Percentiles rank a stretch among this genome's conserved stretches.
phyloP scores from a whole-genome alignment of 2,113 vertebrate genomes.

The Heterocephalus glaber region DNA sequence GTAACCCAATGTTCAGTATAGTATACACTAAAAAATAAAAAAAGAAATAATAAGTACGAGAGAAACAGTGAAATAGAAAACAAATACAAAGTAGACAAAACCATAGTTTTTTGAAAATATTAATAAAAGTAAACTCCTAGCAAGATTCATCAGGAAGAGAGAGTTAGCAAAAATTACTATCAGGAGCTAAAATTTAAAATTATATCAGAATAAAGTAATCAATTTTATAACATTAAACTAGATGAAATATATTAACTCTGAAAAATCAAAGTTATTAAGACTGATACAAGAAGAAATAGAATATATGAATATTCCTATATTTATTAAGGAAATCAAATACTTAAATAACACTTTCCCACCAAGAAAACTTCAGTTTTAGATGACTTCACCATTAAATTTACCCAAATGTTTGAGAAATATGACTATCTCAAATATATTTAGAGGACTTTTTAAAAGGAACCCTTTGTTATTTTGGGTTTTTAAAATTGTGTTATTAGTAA shows the following conservation, averaged over 20 bases:
- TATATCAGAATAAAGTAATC: not conserved
- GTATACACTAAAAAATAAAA: not conserved
- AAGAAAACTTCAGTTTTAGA: not conserved
- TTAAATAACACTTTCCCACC: constrained; percentile 35
- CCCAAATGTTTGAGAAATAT: not conserved
- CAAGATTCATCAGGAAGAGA: not conserved
- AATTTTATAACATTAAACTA: not conserved
- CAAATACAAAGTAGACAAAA: not conserved
- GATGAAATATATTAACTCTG: not conserved
- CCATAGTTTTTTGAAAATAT: constrained; percentile 20
- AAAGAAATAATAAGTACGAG: not conserved
- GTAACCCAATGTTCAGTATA: not conserved
- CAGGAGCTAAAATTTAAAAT: constrained; percentile 32
- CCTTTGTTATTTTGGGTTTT: not conserved
- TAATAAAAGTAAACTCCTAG: not conserved
- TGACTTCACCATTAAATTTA: constrained; percentile 23
- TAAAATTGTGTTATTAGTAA: not conserved
- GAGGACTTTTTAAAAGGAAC: not conserved
- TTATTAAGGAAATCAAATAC: constrained; percentile 20
- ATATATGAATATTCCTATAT: not conserved
- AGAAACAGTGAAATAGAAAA: constrained; percentile 28
- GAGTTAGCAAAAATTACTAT: not conserved
- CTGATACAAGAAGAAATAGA: not conserved
- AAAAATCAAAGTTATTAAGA: constrained; percentile 41
- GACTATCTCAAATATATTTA: constrained; percentile 7